phyloP scores from a whole-genome alignment of 2,113 vertebrate genomes.

The Cinclus cinclus region DNA sequence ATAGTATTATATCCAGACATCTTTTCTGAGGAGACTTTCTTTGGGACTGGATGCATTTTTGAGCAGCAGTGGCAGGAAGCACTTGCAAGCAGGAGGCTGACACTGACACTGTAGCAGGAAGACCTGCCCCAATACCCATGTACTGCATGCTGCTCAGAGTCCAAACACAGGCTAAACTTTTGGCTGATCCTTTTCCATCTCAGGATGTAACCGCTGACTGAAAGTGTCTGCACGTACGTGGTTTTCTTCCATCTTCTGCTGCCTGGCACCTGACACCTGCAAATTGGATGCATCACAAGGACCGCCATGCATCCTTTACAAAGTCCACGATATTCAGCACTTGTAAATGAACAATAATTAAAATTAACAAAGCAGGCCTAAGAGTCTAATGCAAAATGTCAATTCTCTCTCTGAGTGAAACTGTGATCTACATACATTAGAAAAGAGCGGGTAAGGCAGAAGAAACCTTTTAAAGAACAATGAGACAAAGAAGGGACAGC shows the following conservation, averaged over 20 bases:
- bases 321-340: not conserved
- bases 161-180: not conserved
- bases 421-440: not conserved
- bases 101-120: not conserved
- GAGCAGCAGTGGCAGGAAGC: not conserved
- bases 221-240: not conserved
- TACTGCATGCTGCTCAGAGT: not conserved
- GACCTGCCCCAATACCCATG: not conserved
- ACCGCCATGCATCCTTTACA: accelerated
- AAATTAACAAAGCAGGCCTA: not conserved
- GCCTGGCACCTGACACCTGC: not conserved
- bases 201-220: not conserved
- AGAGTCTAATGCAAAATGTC: not conserved
- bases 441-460: not conserved
- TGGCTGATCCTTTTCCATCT: not conserved
- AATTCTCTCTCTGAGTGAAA: not conserved
- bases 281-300: not conserved
- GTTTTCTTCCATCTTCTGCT: not conserved
- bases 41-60: not conserved
- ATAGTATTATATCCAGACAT: conserved; percentile 12
- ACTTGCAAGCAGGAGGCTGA: not conserved
- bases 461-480: not conserved
- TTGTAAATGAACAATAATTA: conserved; percentile 1
- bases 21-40: conserved; percentile 18
- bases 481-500: not conserved